Base-by-base conservation (phyloP, 2,888 invertebrate genomes). In the Eupithecia pulchellata region DNA sequence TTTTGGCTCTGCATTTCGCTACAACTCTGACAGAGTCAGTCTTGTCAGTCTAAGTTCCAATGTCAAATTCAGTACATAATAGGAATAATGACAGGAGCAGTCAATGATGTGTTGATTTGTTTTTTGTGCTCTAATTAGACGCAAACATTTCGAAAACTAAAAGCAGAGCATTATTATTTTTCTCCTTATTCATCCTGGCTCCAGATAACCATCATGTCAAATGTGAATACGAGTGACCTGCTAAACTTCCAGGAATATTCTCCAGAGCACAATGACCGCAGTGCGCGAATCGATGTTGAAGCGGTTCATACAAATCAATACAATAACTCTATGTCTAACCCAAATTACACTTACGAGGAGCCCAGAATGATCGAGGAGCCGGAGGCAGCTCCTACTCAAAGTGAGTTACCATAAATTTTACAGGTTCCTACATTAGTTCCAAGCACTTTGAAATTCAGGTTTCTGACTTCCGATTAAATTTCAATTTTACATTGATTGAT, bases 171-270 rank as follows among this genome's bases (percentile, higher is more conserved):
- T 2, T n/a, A 4, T 20, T 29, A 27, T 17, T 17, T 57, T 57
- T 29, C 17, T 17, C 4, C 2, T 17, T 17, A 3, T 17, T 29
- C 11, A n/a, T 32, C 17, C 17, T 32, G 17, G 57, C 29, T 17
- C n/a, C 29, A 5, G 5, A 1, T 27, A 61, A 60, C 27, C 74
- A 87, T 34, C 66, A 94, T 94, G 93, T 79, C 91, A 34, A 90
- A 91, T 79, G 89, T 93, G 34, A 88, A 91, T 73, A 95, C 96
- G 52, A 96, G 95, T 61, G 96, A 96, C 83, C 89, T 96, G 75
- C 86, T 97, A 73, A 96, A 96, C 74, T 97, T 97, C 81, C 96
- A 97, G 88, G 97, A 97, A 83, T 97, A 96, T 87, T 95, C 96
- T 32, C 95, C 96, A 13, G 91, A 91, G 74, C 93, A 91, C 72